Base-by-base conservation (phyloP, 2,888 invertebrate species). In the Argynnis bischoffii region DNA sequence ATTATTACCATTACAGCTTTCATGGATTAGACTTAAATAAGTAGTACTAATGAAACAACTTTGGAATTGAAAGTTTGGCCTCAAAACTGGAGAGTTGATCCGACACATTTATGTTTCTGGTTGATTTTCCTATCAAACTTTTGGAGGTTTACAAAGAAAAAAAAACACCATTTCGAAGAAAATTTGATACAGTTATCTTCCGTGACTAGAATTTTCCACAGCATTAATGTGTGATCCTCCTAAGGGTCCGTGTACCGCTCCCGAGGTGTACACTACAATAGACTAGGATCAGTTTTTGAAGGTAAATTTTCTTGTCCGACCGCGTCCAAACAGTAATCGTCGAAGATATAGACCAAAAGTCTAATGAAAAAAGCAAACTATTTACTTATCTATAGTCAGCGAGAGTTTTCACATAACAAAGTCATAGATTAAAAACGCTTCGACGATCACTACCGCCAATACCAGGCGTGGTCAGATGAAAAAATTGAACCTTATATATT, bases 41-140 rank as follows among this genome's bases (percentile, higher is more conserved):
- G 35, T 11, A 41, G 35, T 11, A 41, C 35, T 41, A 41, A 41
- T 41, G 2, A 41, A 11, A 41, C 35, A 41, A 26, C 21, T 21
- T 31, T 13, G 26, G 26, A 5, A 26, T 47, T 8, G 16, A 63
- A 55, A 13, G 15, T 48, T 60, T 57, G 68, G 67, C 71, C 73
- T 78, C 79, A 76, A 77, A 80, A 79, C 80, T 76, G 78, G 67
- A 70, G 71, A 75, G 80, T 78, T 70, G 72, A 74, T 72, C 84
- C 76, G 83, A 82, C 71, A 72, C 76, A 81, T 88, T 80, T 78
- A 77, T 59, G 87, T 90, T 87, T 81, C 86, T 75, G 73, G 77
- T 90, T 92, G 72, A 79, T 85, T 92, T 92, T 92, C 91, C 90
- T 89, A 90, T 92, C 92, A 92, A 92, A 92, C 92, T 92, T 92